Evolutionary conservation across 2,113 vertebrate genomes (phyloP), one percentile per base, ranked within the genome.

Genomic region (Bettongia penicillata): DNA sequence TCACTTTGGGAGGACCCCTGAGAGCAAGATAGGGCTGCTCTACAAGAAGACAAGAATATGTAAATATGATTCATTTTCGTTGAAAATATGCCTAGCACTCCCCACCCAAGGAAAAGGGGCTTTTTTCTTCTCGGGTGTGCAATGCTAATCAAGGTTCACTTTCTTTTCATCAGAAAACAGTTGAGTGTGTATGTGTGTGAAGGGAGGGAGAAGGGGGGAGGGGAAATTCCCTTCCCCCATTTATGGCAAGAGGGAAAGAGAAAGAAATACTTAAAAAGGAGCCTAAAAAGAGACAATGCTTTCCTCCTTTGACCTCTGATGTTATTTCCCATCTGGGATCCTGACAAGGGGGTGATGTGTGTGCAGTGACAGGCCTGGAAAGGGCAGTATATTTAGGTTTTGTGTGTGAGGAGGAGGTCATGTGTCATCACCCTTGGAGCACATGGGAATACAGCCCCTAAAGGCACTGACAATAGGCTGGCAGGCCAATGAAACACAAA

Each of bases 381-480:
- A 97, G 97, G 98, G 94, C 98, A 98, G 98, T 98, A 98, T 98
- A 98, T 98, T 97, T 95, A 96, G 97, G 93, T 97, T 97, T 96
- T 98, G 98, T 98, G 48, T 99, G 98, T 98, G 98, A 91, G 95
- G 97, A 98, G 96, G 98, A 98, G 99, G 99, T 99, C 98, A 99
- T 98, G 98, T 98, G 98, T 99, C 98, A 99, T 55, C 95, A 96
- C 98, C 99, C 98, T 97, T 96, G 98, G 98, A 98, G 98, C 98
- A 99, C 98, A 99, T 98, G 98, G 98, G 98, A 99, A 98, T 96
- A 84, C 68, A 94, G 89, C 51, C 97, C 96, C 94, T 94, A 97
- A 98, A 98, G 96, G 96, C 92, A 53, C 93, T 98, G 98, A 99
- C 99, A 98, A 98, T 98, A 97, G 97, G 92, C 48, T 96, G 98